Base-by-base conservation (phyloP, 1,140 invertebrate genomes). In the Penaeus vannamei region DNA sequence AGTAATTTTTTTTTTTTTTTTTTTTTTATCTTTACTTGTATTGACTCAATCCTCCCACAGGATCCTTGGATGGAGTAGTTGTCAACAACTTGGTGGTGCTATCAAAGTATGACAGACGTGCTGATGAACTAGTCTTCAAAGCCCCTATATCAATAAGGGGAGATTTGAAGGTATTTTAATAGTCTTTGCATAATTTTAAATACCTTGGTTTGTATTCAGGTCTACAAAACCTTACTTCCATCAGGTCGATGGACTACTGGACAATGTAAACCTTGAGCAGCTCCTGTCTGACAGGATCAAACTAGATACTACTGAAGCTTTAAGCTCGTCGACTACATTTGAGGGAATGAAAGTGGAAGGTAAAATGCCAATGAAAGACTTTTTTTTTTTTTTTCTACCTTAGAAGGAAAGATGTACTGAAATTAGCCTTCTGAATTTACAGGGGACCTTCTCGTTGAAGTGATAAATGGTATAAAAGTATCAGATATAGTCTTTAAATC, bases 321-420 rank as follows among this genome's bases (percentile, higher is more conserved):
- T 87, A 23, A 19, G 20, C 26, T 42, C 59, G 0, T 36, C 77
- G 1, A 81, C 62, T 36, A 64, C 20, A 17, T 87, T 87, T 66
- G 86, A 82, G n/a, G 36, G 36, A 1, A 64, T 87, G 19, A 87
- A 26, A 29, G 59, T 87, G 17, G 86, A 87, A 87, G 86, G 86
- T 87, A 81, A 69, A 32, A 5, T 32, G 59, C 14, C 22, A 5
- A n/a, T n/a, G n/a, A n/a, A n/a, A n/a, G n/a, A n/a, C n/a, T n/a
- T n/a, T 76, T 76, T 23, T 76, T 8, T 76, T 23, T 76, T 14
- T 23, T 32, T 76, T 12, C 36, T 76, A 76, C 5, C 77, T 79
- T 32, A n/a, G n/a, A n/a, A n/a, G n/a, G n/a, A n/a, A n/a, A n/a
- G n/a, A n/a, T n/a, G n/a, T n/a, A n/a, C n/a, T n/a, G n/a, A 53